phyloP scores from a whole-genome alignment of 2,888 invertebrate species.

The Pyrocoelia pectoralis region DNA sequence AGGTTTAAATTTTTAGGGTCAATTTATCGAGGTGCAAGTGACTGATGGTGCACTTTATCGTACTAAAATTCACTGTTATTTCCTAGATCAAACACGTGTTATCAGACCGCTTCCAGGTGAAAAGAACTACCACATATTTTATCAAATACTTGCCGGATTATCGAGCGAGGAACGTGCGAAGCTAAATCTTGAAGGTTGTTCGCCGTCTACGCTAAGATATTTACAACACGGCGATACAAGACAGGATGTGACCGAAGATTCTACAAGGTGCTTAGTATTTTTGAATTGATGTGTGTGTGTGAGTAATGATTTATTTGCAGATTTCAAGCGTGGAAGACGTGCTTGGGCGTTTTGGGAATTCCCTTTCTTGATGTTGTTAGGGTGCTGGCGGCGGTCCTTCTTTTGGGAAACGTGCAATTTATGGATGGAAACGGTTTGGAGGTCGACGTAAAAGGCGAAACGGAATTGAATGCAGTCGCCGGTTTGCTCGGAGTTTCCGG shows the following conservation, averaged over 20 bases:
- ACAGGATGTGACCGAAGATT: slow-evolving; percentile 77
- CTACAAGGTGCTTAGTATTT: slow-evolving; percentile 57
- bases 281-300: not conserved
- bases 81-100: slow-evolving; percentile 92
- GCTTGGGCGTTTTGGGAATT: slow-evolving; percentile 88
- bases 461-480: slow-evolving; percentile 87
- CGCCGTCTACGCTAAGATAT: slow-evolving; percentile 82
- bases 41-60: slow-evolving; percentile 93
- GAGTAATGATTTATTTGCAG: slow-evolving; percentile 53
- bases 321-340: slow-evolving; percentile 93
- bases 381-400: slow-evolving; percentile 87
- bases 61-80: slow-evolving; percentile 96
- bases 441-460: slow-evolving; percentile 81
- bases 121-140: slow-evolving; percentile 97
- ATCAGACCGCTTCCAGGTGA: slow-evolving; percentile 85
- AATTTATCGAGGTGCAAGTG: slow-evolving; percentile 96
- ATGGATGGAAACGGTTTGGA: slow-evolving; percentile 79
- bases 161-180: slow-evolving; percentile 85
- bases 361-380: slow-evolving; percentile 94
- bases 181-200: slow-evolving; percentile 87
- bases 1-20: slow-evolving; percentile 70
- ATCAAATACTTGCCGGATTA: slow-evolving; percentile 92
- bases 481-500: slow-evolving; percentile 82
- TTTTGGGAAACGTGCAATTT: slow-evolving; percentile 92
- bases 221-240: slow-evolving; percentile 77